These are phyloP conservation scores for Uropsilus gracilis DNA, from an alignment of 2,113 vertebrate genomes.

Conservation along the genomic window DNA sequence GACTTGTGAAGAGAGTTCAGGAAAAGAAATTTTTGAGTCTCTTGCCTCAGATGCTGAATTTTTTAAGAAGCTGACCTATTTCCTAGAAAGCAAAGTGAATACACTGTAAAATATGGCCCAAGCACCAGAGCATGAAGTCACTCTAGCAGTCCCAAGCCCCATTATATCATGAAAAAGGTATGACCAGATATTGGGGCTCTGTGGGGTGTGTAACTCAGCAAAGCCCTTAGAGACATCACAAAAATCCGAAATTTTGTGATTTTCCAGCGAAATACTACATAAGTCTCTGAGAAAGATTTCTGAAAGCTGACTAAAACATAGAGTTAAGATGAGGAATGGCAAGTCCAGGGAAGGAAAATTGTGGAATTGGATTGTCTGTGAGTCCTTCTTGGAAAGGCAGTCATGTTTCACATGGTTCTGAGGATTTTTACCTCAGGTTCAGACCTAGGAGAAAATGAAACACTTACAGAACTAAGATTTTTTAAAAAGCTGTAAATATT, in stretches of 20 bases:
- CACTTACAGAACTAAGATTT: neutral
- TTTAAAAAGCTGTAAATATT: neutral
- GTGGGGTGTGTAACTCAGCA: neutral
- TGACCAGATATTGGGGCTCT: neutral
- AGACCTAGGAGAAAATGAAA: neutral
- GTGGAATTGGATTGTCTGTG: neutral
- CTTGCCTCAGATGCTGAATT: neutral
- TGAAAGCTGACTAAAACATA: neutral
- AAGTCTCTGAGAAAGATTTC: neutral
- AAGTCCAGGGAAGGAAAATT: neutral
- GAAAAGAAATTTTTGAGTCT: neutral
- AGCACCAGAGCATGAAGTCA: neutral
- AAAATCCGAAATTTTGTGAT: neutral
- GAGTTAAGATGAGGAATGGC: neutral
- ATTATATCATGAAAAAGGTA: neutral
- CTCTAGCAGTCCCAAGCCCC: neutral
- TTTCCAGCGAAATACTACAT: neutral
- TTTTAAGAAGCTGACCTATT: conserved; percentile 57
- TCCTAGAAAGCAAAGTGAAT: conserved; percentile 55
- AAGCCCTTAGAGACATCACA: neutral
- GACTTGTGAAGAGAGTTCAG: neutral
- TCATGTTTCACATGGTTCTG: neutral
- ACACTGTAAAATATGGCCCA: neutral
- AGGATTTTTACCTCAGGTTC: neutral
- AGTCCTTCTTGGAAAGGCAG: neutral